Base-by-base conservation (phyloP, 2,113 vertebrate genomes). In the Rhinopithecus roxellana region DNA sequence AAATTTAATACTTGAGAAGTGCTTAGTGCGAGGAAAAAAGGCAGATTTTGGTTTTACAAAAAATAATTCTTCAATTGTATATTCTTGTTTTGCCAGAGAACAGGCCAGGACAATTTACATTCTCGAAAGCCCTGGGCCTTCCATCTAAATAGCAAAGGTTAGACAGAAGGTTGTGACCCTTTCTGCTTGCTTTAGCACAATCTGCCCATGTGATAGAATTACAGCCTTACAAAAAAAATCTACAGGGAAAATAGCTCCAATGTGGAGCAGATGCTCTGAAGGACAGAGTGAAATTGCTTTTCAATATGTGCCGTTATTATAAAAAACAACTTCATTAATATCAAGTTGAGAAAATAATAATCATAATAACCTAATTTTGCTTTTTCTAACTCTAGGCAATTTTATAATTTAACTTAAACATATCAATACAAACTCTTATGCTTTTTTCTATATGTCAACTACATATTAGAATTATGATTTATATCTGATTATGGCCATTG, bases 1-100 rank as follows among this genome's bases (percentile, higher is more conserved):
- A 87, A 92, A 93, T 90, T 75, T 70, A 91, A 94, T 77, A 81
- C 22, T 89, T 91, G 72, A 98, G 40, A 74, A 94, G 25, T 82
- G 30, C 52, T 97, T 52, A 43, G 64, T 20, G 79, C 7, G 22
- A n/a, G 69, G 43, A 75, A 50, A 70, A 81, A 64, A 48, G n/a
- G 40, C 14, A 80, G 25, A 87, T 81, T 61, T 96, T 87, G 6
- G 5, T 50, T 97, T 95, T 23, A 86, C 17, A 40, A 81, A 95
- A 92, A 90, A 35, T 48, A 95, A 88, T 83, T 84, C 4, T 89
- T 77, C 69, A 27, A 72, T 43, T 79, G 2, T 85, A 22, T n/a
- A 0, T 83, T 82, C 50, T 55, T 83, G n/a, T 82, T 48, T 86
- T 95, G 22, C 93, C 20, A 61, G 48, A 82, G n/a, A 93, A 87